Evolutionary conservation across 1,140 invertebrate genomes (phyloP), one percentile per base, ranked within the genome.

Genomic region (Bathynomus jamesi): DNA sequence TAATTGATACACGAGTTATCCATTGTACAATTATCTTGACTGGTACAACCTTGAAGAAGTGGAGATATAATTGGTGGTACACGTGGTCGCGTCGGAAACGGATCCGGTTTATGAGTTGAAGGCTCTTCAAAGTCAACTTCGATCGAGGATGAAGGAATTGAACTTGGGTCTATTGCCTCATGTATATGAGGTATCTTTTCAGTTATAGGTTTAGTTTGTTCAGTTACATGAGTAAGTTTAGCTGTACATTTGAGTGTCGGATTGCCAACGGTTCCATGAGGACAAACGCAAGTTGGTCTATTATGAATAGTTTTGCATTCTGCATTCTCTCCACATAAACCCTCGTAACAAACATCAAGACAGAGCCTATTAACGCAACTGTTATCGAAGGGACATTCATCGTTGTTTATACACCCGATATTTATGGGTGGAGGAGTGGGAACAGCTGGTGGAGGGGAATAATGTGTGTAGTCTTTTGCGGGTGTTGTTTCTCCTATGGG

Each of bases 281-380:
- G 91, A 81, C 93, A 95, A 0, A 89, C 87, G 81, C 93, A 95
- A 76, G 90, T 87, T 0, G 91, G 87, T 76, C 85, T 83, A 77
- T 90, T 85, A 70, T 89, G 86, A 3, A 90, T 83, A 2, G 92
- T 88, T 21, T 89, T 86, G 79, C 93, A 96, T 76, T 93, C 89
- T 0, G 93, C 92, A 82, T 94, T 94, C n/a, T 86, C 81, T 13
- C 93, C 93, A 79, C 93, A 95, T 17, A 67, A 70, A 78, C 88
- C 89, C 10, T 84, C 83, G 63, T 87, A 83, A 78, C 93, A 96
- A 1, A 93, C 91, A 80, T 93, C 88, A 13, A 92, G 87, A 82
- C 93, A 96, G 78, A 93, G 90, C 65, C 88, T 88, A 76, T 93
- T 92, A 53, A 90, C 87, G 79, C 94, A 96, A 75, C 91, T 87